Evolutionary conservation across 1,140 invertebrate genomes (phyloP).

Genomic region (Anastatus disparis): DNA sequence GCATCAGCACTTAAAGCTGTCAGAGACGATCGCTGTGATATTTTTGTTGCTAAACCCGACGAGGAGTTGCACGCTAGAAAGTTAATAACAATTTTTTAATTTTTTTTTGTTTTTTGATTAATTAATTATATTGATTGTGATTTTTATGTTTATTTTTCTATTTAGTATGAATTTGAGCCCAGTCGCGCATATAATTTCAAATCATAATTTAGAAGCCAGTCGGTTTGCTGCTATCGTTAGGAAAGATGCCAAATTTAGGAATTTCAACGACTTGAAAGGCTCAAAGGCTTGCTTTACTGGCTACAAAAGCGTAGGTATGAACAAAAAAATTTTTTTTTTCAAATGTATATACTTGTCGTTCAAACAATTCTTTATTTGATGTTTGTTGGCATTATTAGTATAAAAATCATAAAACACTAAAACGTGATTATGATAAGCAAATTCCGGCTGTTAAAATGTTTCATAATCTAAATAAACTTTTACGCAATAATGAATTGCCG

Average conservation of each 20-base stretch:
- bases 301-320: conserved; percentile 69
- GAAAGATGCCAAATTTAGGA: conserved; percentile 69
- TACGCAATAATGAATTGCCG: too few relatives aligned
- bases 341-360: too few relatives aligned
- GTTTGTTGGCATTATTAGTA: too few relatives aligned
- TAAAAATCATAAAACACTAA: too few relatives aligned
- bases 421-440: too few relatives aligned
- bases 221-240: conserved; percentile 78
- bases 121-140: too few relatives aligned
- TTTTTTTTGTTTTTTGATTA: too few relatives aligned
- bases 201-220: conserved; percentile 71
- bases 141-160: background rate
- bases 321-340: background rate
- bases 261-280: conserved; percentile 72
- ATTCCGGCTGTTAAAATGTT: too few relatives aligned
- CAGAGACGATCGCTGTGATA: conserved; percentile 71
- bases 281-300: conserved; percentile 77
- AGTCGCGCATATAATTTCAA: conserved; percentile 74
- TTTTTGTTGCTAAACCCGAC: conserved; percentile 72
- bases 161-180: conserved; percentile 71
- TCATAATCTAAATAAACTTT: too few relatives aligned
- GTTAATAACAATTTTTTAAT: too few relatives aligned
- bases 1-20: conserved; percentile 76
- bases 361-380: too few relatives aligned
- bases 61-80: conserved; percentile 68